Conservation (phyloP, 2,797 vertebrate species). For the Zenarchopterus dispar region DNA sequence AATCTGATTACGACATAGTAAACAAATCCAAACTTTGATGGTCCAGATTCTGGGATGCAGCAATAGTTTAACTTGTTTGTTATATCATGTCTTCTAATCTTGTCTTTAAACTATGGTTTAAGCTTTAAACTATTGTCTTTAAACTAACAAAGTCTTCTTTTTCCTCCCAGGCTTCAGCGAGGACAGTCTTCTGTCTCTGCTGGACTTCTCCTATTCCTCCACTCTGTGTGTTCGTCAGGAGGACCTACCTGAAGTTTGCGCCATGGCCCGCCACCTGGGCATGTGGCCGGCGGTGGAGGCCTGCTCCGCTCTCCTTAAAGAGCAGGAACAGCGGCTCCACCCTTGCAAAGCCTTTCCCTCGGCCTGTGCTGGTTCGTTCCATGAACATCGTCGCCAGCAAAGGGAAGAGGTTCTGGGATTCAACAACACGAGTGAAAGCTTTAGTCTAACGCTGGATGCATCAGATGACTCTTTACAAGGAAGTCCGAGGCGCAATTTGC, state of each 20-base stretch:
- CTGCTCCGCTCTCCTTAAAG: conserved; percentile 81
- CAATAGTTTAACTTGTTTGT: conserved; percentile 15
- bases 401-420: conserved; percentile 50
- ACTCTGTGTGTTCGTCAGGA: conserved; percentile 79
- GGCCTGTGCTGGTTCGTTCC: conserved; percentile 22
- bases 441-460: conserved; percentile 45
- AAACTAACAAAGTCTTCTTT: conserved; percentile 22
- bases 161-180: conserved; percentile 79
- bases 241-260: conserved; percentile 81
- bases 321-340: conserved; percentile 63
- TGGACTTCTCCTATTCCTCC: conserved; percentile 88
- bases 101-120: conserved; percentile 7
- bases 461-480: conserved; percentile 61
- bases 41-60: not conserved
- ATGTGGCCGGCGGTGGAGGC: conserved; percentile 88
- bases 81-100: conserved; percentile 18
- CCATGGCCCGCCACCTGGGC: conserved; percentile 86
- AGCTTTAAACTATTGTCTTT: conserved; percentile 21
- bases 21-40: not conserved
- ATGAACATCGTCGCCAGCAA: conserved; percentile 44
- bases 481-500: conserved; percentile 59
- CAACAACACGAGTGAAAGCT: conserved; percentile 36
- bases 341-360: conserved; percentile 35
- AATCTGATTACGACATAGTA: not conserved
- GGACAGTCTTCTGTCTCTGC: conserved; percentile 82